Conservation (phyloP, 2,113 vertebrate species). For the Mobula hypostoma region DNA sequence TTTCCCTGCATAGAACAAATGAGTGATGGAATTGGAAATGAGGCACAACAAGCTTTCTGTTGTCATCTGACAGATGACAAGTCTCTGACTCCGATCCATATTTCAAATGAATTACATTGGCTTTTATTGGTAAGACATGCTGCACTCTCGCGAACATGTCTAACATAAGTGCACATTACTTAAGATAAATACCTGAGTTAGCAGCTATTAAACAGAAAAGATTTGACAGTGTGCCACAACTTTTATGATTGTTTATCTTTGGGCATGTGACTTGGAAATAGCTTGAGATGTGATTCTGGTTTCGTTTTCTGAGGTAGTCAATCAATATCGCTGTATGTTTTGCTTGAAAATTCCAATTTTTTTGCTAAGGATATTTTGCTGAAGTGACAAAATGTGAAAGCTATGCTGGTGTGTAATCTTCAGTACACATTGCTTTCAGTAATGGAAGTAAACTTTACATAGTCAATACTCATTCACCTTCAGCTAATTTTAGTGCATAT, state of each 20-base stretch:
- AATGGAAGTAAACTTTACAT: neutral
- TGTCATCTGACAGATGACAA: slow-evolving; percentile 57
- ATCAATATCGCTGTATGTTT: neutral
- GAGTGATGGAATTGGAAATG: slow-evolving; percentile 48
- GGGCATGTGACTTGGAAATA: slow-evolving; percentile 12
- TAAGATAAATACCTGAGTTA: slow-evolving; percentile 27
- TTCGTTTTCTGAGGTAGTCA: slow-evolving; percentile 9
- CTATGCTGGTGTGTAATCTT: neutral
- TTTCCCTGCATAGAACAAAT: slow-evolving; percentile 41
- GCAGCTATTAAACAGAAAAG: slow-evolving; percentile 19
- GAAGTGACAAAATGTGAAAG: slow-evolving; percentile 7
- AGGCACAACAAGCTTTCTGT: slow-evolving; percentile 46
- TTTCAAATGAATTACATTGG: slow-evolving; percentile 1
- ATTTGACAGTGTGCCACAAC: slow-evolving; percentile 28
- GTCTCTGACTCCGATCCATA: slow-evolving; percentile 45
- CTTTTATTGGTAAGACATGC: slow-evolving; percentile 17
- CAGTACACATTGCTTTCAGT: neutral
- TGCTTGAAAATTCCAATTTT: neutral
- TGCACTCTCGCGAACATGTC: slow-evolving; percentile 10
- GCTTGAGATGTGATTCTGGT: neutral
- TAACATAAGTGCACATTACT: neutral
- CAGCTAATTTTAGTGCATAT: neutral
- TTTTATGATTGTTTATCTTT: slow-evolving; percentile 24
- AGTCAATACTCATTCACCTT: neutral
- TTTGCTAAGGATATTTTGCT: neutral